These are phyloP conservation scores for Acromyrmex charruanus DNA, from an alignment of 1,140 invertebrate genomes.

Conservation along the genomic window DNA sequence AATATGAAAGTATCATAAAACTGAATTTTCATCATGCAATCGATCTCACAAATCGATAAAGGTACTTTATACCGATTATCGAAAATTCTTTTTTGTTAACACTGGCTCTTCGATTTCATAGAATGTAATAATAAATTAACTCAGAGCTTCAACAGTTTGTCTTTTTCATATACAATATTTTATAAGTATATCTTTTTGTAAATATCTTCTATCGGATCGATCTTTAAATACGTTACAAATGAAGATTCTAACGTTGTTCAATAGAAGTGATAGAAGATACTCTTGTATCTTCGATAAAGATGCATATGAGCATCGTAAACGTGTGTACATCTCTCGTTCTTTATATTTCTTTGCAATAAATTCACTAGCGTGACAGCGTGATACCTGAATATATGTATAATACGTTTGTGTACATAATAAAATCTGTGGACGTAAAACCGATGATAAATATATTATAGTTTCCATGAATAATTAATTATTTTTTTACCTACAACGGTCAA, in stretches of 20 bases:
- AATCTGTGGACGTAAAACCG: neutral
- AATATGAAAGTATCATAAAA: neutral
- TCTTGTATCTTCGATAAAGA: slow-evolving; percentile 43
- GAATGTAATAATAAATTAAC: slow-evolving; percentile 43
- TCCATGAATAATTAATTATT: slow-evolving; percentile 6
- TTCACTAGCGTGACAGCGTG: slow-evolving; percentile 70
- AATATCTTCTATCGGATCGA: slow-evolving; percentile 1
- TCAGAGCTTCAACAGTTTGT: slow-evolving; percentile 6
- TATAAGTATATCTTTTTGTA: neutral
- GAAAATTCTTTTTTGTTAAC: slow-evolving; percentile 23
- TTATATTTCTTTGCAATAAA: slow-evolving; percentile 13
- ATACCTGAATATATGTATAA: slow-evolving; percentile 21
- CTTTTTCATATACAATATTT: slow-evolving; percentile 1
- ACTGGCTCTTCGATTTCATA: neutral
- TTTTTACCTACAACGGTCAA: neutral
- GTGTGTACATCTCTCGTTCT: neutral
- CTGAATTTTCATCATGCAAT: neutral
- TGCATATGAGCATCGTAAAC: slow-evolving; percentile 41
- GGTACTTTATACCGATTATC: neutral
- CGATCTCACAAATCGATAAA: slow-evolving; percentile 6
- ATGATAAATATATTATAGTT: neutral
- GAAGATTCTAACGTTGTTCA: neutral
- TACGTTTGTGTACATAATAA: slow-evolving; percentile 22
- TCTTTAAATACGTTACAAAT: neutral
- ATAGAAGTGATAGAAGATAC: neutral